phyloP scores from a whole-genome alignment of 2,797 vertebrate genomes.

The Coendou prehensilis region DNA sequence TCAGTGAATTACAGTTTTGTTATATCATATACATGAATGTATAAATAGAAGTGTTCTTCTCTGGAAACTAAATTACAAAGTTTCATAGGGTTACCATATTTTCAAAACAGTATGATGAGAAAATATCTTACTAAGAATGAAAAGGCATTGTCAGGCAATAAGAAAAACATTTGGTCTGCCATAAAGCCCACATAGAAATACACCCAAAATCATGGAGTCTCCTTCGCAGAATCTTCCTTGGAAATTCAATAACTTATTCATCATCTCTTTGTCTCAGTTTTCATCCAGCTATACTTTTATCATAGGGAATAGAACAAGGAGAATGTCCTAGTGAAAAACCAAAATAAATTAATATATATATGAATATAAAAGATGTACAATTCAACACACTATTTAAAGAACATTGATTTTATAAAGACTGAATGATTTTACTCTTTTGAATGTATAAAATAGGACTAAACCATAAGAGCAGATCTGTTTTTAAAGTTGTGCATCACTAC shows the following conservation, averaged over 20 bases:
- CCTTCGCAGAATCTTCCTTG: not conserved
- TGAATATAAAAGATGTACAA: conserved; percentile 25
- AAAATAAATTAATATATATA: conserved; percentile 47
- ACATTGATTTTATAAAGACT: not conserved
- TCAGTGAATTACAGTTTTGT: not conserved
- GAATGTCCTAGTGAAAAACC: not conserved
- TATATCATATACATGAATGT: not conserved
- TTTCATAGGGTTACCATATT: conserved; percentile 3
- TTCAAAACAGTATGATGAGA: not conserved
- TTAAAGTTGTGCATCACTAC: not conserved
- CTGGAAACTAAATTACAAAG: not conserved
- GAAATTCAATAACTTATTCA: conserved; percentile 57
- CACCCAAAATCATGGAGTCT: not conserved
- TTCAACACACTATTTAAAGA: not conserved
- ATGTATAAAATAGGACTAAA: conserved; percentile 6
- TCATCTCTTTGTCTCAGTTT: not conserved
- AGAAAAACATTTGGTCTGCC: not conserved
- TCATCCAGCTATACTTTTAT: not conserved
- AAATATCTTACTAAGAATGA: conserved; percentile 35
- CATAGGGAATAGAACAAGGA: not conserved
- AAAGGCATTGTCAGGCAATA: not conserved
- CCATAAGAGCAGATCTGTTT: not conserved
- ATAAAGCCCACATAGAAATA: conserved; percentile 22
- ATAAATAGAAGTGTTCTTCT: not conserved
- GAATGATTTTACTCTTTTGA: conserved; percentile 37